Evolutionary conservation across 2,113 vertebrate species (phyloP).

Genomic region (Raphicerus campestris): DNA sequence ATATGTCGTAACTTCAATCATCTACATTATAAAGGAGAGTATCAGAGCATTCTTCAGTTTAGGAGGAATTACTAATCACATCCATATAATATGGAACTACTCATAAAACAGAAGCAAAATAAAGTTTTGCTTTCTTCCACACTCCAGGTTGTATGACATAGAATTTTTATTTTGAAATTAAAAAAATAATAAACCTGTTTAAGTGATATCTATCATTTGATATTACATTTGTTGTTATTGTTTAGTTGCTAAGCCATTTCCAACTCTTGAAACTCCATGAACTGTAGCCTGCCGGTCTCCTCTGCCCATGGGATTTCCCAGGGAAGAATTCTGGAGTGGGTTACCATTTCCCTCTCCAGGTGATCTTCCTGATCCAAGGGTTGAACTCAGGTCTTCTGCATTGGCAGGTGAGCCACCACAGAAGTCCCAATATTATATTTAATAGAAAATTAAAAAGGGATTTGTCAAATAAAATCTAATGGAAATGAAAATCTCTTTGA

Average conservation of each 20-base stretch:
- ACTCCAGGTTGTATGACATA: not conserved
- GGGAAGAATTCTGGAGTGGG: not conserved
- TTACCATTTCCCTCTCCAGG: not conserved
- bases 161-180: not conserved
- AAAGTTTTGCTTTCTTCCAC: not conserved
- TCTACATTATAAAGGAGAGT: not conserved
- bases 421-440: not conserved
- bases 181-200: not conserved
- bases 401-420: not conserved
- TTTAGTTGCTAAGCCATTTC: not conserved
- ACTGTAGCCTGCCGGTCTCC: not conserved
- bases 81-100: not conserved
- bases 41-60: not conserved
- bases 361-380: not conserved
- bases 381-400: not conserved
- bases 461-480: not conserved
- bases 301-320: not conserved
- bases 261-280: not conserved
- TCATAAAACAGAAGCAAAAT: not conserved
- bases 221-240: not conserved
- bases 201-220: not conserved
- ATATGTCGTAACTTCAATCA: not conserved
- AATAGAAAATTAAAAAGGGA: not conserved
- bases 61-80: not conserved
- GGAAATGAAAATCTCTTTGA: not conserved